Evolutionary conservation across 2,888 invertebrate genomes (phyloP).

Genomic region (Lissonota sp.): DNA sequence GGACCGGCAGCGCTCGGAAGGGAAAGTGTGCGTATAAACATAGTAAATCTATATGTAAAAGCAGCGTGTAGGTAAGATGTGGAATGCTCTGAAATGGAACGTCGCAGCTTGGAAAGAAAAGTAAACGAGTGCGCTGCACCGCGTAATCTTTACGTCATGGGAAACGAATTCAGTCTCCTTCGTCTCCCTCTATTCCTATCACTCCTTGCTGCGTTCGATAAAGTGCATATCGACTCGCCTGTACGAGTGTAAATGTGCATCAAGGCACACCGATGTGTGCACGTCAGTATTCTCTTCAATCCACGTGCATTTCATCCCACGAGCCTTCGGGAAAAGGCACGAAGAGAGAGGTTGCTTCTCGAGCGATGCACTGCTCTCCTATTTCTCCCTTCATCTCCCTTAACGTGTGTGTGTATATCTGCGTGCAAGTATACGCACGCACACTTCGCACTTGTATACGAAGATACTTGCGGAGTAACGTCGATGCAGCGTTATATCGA

Average conservation of each 20-base stretch:
- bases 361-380: conserved; percentile 17
- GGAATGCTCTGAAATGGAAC: no score
- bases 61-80: no score
- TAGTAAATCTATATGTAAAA: no score
- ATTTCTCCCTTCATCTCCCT: conserved; percentile 2
- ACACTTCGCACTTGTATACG: conserved; percentile 14
- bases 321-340: conserved; percentile 21
- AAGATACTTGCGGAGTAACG: no score
- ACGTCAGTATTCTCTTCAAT: conserved; percentile 3
- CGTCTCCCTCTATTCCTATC: neutral
- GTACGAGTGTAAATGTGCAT: neutral
- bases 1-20: neutral
- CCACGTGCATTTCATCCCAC: conserved; percentile 40
- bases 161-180: conserved; percentile 60
- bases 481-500: no score
- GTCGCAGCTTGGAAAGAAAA: conserved; percentile 17
- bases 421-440: conserved; percentile 12
- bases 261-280: conserved; percentile 12
- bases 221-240: conserved; percentile 45
- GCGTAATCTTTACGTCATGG: conserved; percentile 61
- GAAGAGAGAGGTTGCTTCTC: conserved; percentile 5
- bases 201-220: conserved; percentile 27
- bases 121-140: conserved; percentile 56
- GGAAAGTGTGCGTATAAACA: no score
- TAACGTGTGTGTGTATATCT: neutral